Base-by-base conservation (phyloP, 2,888 invertebrate genomes). In the Baccha elongata region DNA sequence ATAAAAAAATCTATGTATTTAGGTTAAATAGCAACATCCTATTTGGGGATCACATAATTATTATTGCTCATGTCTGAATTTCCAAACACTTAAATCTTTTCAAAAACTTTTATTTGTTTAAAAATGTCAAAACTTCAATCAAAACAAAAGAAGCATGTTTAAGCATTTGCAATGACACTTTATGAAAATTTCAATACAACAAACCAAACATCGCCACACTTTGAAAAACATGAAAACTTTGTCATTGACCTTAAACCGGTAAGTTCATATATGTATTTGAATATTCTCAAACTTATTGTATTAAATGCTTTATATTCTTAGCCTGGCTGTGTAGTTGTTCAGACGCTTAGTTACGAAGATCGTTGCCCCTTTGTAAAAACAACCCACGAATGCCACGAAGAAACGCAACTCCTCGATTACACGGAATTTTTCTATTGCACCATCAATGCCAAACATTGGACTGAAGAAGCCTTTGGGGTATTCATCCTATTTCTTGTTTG, bases 311-410 rank as follows among this genome's bases (percentile, higher is more conserved):
- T 23, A 8, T 13, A 15, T 1, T 17, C 26, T 1, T 8, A 84
- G 84, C 81, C 81, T 8, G 89, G 90, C 74, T 91, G 91, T 84
- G 87, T 89, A 0, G 87, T 89, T 84, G 88, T 91, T 6, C 89
- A 90, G 88, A 60, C 87, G 17, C 75, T 90, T 13, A 81, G 87
- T 7, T 72, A 44, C 2, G 42, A 76, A 1, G 75, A 90, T 10
- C 89, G 91, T 55, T 92, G 92, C 81, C 52, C 85, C 1, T 91
- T 90, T 88, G 88, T 91, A 0, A 84, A n/a, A 8, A 72, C 84
- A 0, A 89, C 88, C 0, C 32, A 83, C 0, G 89, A 88, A 71
- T 92, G 91, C 48, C 17, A 58, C 19, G 26, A 75, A 4, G 83
- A 87, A 10, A 86, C 86, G 10, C 87, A 88, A 13, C 68, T 88